Evolutionary conservation across 2,797 vertebrate genomes (phyloP).

Genomic region (Uromys caudimaculatus): DNA sequence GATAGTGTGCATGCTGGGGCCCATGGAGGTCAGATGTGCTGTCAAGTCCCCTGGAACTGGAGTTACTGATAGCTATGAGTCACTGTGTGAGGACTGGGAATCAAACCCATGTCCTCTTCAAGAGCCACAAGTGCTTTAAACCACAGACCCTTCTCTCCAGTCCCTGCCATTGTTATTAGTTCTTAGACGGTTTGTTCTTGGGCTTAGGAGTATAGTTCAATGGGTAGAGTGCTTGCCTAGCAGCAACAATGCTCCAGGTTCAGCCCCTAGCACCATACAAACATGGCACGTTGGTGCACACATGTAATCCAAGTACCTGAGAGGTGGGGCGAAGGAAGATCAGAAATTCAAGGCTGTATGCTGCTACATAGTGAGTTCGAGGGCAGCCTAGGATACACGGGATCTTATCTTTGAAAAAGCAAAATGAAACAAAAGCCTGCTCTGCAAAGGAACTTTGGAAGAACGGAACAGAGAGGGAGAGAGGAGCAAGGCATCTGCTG

Average conservation of each 20-base stretch:
- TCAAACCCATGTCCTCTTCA: background rate
- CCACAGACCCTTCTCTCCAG: background rate
- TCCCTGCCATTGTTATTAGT: too few species aligned
- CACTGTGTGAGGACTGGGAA: background rate
- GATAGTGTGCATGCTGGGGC: background rate
- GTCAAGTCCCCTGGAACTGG: background rate
- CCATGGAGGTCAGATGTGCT: background rate
- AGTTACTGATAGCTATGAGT: background rate
- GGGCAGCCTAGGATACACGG: background rate
- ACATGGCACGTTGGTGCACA: too few species aligned
- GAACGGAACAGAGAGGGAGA: background rate
- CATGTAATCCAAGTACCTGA: background rate
- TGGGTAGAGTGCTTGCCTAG: too few species aligned
- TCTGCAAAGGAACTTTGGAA: background rate
- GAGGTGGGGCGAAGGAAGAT: background rate
- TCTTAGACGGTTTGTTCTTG: background rate
- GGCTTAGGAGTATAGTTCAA: background rate
- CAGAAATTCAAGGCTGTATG: background rate
- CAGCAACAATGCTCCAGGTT: background rate
- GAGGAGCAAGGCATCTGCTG: rapidly evolving
- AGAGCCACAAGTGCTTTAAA: background rate
- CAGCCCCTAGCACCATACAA: background rate
- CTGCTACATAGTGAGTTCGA: background rate
- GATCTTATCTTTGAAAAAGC: background rate
- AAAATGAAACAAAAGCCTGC: background rate